Evolutionary conservation across 2,888 invertebrate genomes (phyloP).

Genomic region (Campopleginae sp.): DNA sequence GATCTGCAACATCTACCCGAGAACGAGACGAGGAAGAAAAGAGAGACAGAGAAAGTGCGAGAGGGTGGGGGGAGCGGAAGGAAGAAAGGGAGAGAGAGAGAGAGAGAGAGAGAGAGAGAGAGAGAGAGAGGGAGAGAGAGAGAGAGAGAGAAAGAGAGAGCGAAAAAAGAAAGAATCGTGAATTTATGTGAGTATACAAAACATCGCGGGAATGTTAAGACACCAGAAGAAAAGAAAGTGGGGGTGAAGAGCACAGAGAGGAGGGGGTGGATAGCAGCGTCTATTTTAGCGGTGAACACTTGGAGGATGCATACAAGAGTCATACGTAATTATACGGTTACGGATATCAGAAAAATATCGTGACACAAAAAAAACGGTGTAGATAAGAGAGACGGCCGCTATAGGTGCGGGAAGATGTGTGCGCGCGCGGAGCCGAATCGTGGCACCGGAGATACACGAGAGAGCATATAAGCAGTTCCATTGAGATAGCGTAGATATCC

Average conservation of each 20-base stretch:
- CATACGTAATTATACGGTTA: slow-evolving; percentile 20
- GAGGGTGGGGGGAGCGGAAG: neutral
- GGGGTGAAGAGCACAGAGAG: neutral
- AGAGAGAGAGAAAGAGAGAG: neutral
- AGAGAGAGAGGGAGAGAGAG: neutral
- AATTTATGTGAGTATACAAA: slow-evolving; percentile 45
- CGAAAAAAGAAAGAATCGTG: slow-evolving; percentile 36
- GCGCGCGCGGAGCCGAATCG: slow-evolving; percentile 30
- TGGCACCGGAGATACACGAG: slow-evolving; percentile 16
- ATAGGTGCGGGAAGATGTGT: neutral
- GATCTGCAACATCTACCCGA: neutral
- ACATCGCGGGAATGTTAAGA: slow-evolving; percentile 41
- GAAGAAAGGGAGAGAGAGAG: neutral
- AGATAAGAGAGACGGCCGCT: slow-evolving; percentile 15
- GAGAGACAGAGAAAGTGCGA: neutral
- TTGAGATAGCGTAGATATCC: slow-evolving; percentile 26
- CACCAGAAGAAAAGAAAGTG: neutral
- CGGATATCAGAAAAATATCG: slow-evolving; percentile 16
- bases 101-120: neutral
- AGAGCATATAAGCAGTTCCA: slow-evolving; percentile 22
- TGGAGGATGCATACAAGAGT: slow-evolving; percentile 30
- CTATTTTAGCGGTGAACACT: slow-evolving; percentile 57
- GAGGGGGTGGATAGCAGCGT: slow-evolving; percentile 24
- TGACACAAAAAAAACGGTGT: slow-evolving; percentile 17
- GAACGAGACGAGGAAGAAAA: neutral